phyloP scores from a whole-genome alignment of 2,113 vertebrate genomes.

The Eubucco bourcierii region DNA sequence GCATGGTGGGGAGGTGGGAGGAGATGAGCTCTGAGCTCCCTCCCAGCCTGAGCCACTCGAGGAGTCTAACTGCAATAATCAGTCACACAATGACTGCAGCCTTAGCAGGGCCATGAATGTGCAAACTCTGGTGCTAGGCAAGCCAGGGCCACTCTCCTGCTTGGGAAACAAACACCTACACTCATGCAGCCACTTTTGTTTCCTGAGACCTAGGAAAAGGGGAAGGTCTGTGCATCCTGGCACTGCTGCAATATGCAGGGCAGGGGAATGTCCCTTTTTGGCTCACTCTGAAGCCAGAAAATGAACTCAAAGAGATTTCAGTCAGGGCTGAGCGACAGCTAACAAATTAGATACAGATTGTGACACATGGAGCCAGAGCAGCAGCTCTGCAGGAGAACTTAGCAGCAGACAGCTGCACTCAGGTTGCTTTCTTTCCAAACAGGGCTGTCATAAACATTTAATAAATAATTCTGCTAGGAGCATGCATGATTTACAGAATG shows the following conservation, averaged over 20 bases:
- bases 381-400: slow-evolving; percentile 24
- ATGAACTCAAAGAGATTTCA: neutral
- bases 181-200: neutral
- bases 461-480: slow-evolving; percentile 53
- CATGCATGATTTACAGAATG: slow-evolving; percentile 58
- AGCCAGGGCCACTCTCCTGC: neutral
- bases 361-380: slow-evolving; percentile 6
- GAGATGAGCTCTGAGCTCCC: too few species aligned
- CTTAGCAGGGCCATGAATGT: neutral
- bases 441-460: slow-evolving; percentile 50
- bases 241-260: neutral
- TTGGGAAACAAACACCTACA: neutral
- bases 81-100: neutral
- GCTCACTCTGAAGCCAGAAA: neutral
- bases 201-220: neutral
- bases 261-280: neutral
- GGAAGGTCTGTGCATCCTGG: neutral
- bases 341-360: neutral
- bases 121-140: neutral
- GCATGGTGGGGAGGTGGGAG: too few species aligned
- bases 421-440: slow-evolving; percentile 36
- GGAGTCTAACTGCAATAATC: neutral
- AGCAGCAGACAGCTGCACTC: slow-evolving; percentile 11
- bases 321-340: neutral
- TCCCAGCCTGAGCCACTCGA: neutral